Evolutionary conservation across 2,113 vertebrate species (phyloP), one percentile per base, ranked within the genome.

Genomic region (Eidolon helvum): DNA sequence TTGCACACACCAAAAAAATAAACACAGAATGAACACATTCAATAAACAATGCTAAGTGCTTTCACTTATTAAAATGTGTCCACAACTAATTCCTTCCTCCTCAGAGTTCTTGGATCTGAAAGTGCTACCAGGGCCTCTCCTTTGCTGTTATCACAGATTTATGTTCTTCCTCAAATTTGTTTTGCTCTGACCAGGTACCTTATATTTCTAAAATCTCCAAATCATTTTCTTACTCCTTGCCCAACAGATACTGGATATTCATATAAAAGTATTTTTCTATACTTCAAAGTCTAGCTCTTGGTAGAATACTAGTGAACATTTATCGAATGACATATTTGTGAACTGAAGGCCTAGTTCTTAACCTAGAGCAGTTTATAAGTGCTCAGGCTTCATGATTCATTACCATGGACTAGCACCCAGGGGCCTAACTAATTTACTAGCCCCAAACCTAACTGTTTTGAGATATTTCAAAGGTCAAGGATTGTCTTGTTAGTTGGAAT

Each of bases 261-360:
- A 92, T 6, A 48, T 78, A 38, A 83, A 63, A 61, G 43, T 80
- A 79, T 65, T 87, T 57, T 69, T 94, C 68, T 55, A 33, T 21
- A 94, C 15, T 78, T 97, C 38, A 87, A 90, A 90, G 40, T 57
- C 79, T 50, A 92, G 75, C 77, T 97, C 77, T 77, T 88, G 22
- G 61, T 38, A 94, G 57, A 30, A 61, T 43, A 77, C 69, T 91
- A 87, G 68, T 59, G 28, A 89, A 86, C 35, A 69, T 21, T 26
- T 59, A 88, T 2, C 71, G 15, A 87, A 10, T 71, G 38, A 78
- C 69, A 53, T 78, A 94, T 10, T 75, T 87, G 84, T 59, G 48
- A 96, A 94, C 74, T 7, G 22, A 94, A 91, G 11, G n/a, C n/a
- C 50, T 82, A 63, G 14, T 79, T 92, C 33, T 43, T 85, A 96